Base-by-base conservation (phyloP, 2,888 invertebrate genomes). In the Ypsolopha sequella region DNA sequence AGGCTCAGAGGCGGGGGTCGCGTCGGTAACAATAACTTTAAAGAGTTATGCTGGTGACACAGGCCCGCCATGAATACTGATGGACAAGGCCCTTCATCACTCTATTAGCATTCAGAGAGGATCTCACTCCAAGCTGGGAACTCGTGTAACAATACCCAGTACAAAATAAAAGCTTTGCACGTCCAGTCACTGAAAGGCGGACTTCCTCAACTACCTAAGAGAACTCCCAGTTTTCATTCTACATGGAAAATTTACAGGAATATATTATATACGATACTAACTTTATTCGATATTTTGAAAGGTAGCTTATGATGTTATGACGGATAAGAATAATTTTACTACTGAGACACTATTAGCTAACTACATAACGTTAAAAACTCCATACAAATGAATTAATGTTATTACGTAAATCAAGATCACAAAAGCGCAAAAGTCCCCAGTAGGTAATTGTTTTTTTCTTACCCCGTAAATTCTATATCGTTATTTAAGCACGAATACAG, bases 81-180 rank as follows among this genome's bases (percentile, higher is more conserved):
- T 80, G 76, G 77, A 73, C 71, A 70, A 54, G 65, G 73, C 63
- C 68, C 73, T 69, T 71, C 71, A 68, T 65, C 66, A 66, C 68
- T 69, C 74, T 72, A 84, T 84, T 85, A 80, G 73, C 80, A 85
- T 84, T 84, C 84, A 76, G 69, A 66, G 65, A 66, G 62, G 70
- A 71, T 68, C 65, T 62, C 69, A 66, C 71, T 74, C 63, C 65
- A 66, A 74, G 73, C 76, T 76, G 70, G 62, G 70, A 73, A 73
- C 76, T 78, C 74, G 71, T 70, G 76, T 74, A 76, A 80, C 81
- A 82, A 80, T 80, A 74, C 76, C 70, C 61, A 66, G 66, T 67
- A 73, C 75, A 71, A 81, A 82, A 82, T 82, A 81, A 84, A 84
- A 84, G 75, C 80, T 71, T 70, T 68, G 73, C 82, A 78, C 81